Percentiles rank a stretch among this genome's conserved stretches.
phyloP scores from a whole-genome alignment of 2,888 invertebrate species.

The Amblyjoppa fuscipennis region DNA sequence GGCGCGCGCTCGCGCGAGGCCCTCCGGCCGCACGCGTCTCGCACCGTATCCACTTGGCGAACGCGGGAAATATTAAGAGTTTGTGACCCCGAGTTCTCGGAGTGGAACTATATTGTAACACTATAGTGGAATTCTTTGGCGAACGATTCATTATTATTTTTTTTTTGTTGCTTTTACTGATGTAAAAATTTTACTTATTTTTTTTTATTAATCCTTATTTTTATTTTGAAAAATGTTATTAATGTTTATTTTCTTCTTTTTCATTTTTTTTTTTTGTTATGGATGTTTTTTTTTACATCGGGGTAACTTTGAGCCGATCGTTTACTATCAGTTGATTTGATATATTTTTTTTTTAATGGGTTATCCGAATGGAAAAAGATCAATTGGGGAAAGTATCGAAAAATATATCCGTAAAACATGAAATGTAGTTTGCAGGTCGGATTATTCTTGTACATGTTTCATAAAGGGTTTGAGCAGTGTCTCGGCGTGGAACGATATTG shows the following conservation, averaged over 20 bases:
- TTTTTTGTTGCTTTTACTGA: too few relatives aligned
- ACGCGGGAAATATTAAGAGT: slow-evolving; percentile 34
- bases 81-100: not conserved
- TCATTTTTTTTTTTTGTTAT: too few relatives aligned
- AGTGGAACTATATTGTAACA: too few relatives aligned
- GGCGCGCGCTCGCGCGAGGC: slow-evolving; percentile 29
- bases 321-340: not conserved
- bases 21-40: not conserved
- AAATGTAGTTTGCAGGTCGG: not conserved
- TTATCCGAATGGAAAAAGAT: too few relatives aligned
- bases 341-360: not conserved
- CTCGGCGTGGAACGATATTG: not conserved
- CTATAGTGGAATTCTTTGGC: not conserved
- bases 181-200: too few relatives aligned
- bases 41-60: slow-evolving; percentile 31
- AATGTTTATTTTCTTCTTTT: too few relatives aligned
- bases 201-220: too few relatives aligned
- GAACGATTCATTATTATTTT: not conserved
- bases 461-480: too few relatives aligned
- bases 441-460: not conserved
- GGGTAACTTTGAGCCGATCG: not conserved
- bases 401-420: too few relatives aligned
- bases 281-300: not conserved
- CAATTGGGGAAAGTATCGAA: not conserved
- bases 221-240: too few relatives aligned